Evolutionary conservation across 2,797 vertebrate genomes (phyloP), one percentile per base, ranked within the genome.

Genomic region (Philypnodon macrostomus): DNA sequence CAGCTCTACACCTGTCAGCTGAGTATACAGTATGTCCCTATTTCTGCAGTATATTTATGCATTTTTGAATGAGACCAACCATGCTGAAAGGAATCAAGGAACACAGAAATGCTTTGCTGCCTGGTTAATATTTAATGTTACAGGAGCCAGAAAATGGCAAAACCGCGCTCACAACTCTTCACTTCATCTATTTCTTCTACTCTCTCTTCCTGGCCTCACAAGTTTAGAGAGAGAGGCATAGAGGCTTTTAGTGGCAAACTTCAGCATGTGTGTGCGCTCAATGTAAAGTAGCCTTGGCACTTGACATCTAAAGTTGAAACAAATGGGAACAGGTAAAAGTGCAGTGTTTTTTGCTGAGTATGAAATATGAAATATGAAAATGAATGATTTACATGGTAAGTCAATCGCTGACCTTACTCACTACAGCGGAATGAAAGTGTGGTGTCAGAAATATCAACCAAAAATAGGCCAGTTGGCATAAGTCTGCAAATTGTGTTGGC

Each of bases 51-150:
- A 42, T 53, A 42, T 67, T 56, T 46, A 24, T 24, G 32, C 34
- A 53, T 73, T 49, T 69, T 62, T 63, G 23, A 77, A 53, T 64
- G 51, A 47, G 45, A 63, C 23, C 12, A 36, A 21, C 27, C 14
- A 69, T 52, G 37, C 10, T 21, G 60, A 51, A 30, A 42, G 40
- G 33, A 41, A 37, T 52, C 48, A 30, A 42, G 40, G 33, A 41
- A 37, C 54, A 71, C 29, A 62, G 34, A 9, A 4, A 66, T 55
- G 61, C 49, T 80, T 67, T 66, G 66, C 68, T 49, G 26, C 1
- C 29, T 29, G 37, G 66, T 85, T 38, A 72, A 86, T 87, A 74
- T 77, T 88, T 84, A 71, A 88, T 88, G 73, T 62, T 48, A 70
- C 70, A 68, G 71, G 58, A 77, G 63, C 39, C 54, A 72, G 57